These are phyloP conservation scores for Alcis repandata DNA, from an alignment of 2,888 invertebrate species.

Conservation along the genomic window DNA sequence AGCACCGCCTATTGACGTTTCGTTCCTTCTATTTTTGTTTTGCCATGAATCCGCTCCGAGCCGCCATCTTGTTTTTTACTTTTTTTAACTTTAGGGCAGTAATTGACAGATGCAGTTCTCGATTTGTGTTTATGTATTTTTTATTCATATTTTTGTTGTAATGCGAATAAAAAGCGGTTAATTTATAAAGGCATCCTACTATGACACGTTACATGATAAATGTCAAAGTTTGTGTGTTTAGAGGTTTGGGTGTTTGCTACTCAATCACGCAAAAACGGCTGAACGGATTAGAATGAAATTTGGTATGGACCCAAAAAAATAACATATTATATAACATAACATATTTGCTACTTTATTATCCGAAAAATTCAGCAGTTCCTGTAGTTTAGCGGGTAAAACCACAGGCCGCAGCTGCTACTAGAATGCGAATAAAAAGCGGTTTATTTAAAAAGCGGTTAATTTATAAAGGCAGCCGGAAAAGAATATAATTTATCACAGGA, in stretches of 20 bases:
- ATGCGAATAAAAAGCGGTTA: slow-evolving; percentile 36
- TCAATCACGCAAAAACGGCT: too few relatives aligned
- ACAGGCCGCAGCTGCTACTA: too few relatives aligned
- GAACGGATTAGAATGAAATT: too few relatives aligned
- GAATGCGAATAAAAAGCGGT: too few relatives aligned
- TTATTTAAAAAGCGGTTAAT: slow-evolving; percentile 40
- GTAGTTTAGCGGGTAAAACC: too few relatives aligned
- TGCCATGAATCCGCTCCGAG: slow-evolving; percentile 25
- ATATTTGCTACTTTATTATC: too few relatives aligned
- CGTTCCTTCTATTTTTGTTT: slow-evolving; percentile 28
- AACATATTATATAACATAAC: too few relatives aligned
- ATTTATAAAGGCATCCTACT: slow-evolving; percentile 38
- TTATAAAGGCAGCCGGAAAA: slow-evolving; percentile 34
- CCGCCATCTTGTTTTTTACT: slow-evolving; percentile 33
- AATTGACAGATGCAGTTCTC: slow-evolving; percentile 36
- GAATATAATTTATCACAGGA: slow-evolving; percentile 17
- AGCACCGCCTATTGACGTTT: slow-evolving; percentile 31
- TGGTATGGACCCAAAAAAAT: too few relatives aligned
- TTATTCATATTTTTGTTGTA: slow-evolving; percentile 36
- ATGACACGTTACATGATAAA: too few relatives aligned
- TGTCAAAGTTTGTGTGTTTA: too few relatives aligned
- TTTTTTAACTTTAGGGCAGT: slow-evolving; percentile 25
- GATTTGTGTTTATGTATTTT: slow-evolving; percentile 29
- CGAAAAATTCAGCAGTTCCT: too few relatives aligned
- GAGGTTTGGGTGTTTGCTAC: too few relatives aligned